A percentile compares a stretch with the other conserved stretches of the same genome.
Evolutionary conservation across 1,140 invertebrate genomes (phyloP).

Genomic region (Bombyx mandarina): DNA sequence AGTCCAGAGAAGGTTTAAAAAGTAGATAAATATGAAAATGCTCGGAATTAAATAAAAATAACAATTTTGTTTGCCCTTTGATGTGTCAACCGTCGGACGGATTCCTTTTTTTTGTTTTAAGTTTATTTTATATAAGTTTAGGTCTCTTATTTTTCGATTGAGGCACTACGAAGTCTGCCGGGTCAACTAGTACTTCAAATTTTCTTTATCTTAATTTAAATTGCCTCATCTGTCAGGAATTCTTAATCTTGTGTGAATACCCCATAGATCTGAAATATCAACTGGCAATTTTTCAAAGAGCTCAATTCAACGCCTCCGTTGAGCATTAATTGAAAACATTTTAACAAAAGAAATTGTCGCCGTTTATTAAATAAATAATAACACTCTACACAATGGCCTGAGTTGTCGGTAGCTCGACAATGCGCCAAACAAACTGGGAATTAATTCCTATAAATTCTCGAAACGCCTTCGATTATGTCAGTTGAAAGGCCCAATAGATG

Average conservation of each 20-base stretch:
- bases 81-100: no score
- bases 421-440: constrained; percentile 60
- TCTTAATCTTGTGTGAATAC: constrained; percentile 4
- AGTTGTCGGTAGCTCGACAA: constrained; percentile 54
- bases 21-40: no score
- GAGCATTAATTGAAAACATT: constrained; percentile 42
- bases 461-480: constrained; percentile 54
- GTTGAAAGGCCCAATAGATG: constrained; percentile 36
- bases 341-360: constrained; percentile 45
- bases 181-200: no score
- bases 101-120: no score
- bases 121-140: no score
- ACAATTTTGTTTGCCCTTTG: no score
- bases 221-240: neutral
- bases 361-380: constrained; percentile 68
- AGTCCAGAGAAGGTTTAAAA: no score
- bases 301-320: constrained; percentile 36
- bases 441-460: constrained; percentile 64
- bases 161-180: no score
- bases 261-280: constrained; percentile 14
- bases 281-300: constrained; percentile 29
- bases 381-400: constrained; percentile 37
- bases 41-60: no score
- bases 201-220: no score
- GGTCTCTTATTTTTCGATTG: no score